Conservation (phyloP, 2,797 vertebrate genomes). For the Euthynnus affinis region DNA sequence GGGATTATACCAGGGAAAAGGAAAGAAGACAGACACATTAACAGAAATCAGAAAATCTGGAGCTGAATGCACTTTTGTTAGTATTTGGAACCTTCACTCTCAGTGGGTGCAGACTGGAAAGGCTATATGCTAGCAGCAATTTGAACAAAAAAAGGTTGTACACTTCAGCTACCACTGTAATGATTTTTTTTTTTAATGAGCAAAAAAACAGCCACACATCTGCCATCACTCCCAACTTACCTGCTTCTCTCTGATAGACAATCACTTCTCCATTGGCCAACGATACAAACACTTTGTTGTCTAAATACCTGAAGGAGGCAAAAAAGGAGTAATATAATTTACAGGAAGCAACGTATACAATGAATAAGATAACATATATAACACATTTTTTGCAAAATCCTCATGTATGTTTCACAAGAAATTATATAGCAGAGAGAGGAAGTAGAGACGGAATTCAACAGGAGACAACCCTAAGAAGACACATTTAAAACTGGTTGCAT, state of each 20-base stretch:
- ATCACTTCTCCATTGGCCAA: slow-evolving; percentile 96
- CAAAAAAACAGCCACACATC: not conserved
- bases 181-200: not conserved
- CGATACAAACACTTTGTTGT: slow-evolving; percentile 98
- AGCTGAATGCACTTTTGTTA: no score
- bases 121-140: not conserved
- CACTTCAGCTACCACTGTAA: not conserved
- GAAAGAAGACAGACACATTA: not conserved
- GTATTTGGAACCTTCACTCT: no score
- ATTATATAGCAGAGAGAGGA: not conserved
- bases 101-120: not conserved
- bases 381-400: not conserved
- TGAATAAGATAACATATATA: not conserved
- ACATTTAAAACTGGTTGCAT: not conserved
- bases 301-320: slow-evolving; percentile 88
- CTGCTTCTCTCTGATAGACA: slow-evolving; percentile 96
- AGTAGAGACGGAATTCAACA: not conserved
- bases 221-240: slow-evolving; percentile 76
- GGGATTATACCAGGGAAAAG: not conserved
- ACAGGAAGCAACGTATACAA: not conserved
- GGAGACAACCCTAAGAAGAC: not conserved
- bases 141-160: not conserved
- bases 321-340: not conserved
- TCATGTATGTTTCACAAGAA: not conserved
- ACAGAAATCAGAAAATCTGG: no score